phyloP scores from a whole-genome alignment of 2,113 vertebrate species.

The Telmatochromis sp. region DNA sequence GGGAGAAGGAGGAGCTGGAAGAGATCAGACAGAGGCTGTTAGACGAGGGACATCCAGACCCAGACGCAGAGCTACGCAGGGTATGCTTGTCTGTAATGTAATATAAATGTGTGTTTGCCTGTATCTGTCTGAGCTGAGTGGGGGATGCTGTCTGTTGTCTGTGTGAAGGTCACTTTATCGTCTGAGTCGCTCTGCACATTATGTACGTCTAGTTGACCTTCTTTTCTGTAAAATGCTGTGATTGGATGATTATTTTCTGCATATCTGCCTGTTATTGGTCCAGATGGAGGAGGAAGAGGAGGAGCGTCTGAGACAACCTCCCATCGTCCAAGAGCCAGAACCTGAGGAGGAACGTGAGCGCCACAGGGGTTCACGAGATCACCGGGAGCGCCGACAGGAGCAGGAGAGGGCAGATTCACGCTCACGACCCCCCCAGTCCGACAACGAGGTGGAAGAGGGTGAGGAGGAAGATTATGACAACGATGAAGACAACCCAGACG shows the following conservation, averaged over 20 bases:
- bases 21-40: conserved; percentile 95
- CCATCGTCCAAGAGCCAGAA: conserved; percentile 86
- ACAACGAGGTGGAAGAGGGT: conserved; percentile 85
- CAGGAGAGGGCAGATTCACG: conserved; percentile 69
- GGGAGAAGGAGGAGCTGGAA: conserved; percentile 96
- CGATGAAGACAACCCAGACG: conserved; percentile 80
- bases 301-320: conserved; percentile 88
- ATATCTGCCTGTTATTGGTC: conserved; percentile 22
- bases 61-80: conserved; percentile 95
- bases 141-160: background rate
- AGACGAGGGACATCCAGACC: conserved; percentile 96
- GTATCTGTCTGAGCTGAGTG: background rate
- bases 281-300: conserved; percentile 98
- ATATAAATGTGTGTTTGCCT: background rate
- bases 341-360: conserved; percentile 86
- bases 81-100: conserved; percentile 58
- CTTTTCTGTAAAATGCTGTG: background rate
- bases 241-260: background rate
- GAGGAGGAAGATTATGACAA: conserved; percentile 87
- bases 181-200: conserved; percentile 3
- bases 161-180: conserved; percentile 63
- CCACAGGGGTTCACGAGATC: conserved; percentile 57
- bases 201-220: background rate
- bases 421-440: conserved; percentile 70
- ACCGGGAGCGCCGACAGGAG: conserved; percentile 81